Base-by-base conservation (phyloP, 1,140 invertebrate species). In the Phymorhynchus buccinoides region DNA sequence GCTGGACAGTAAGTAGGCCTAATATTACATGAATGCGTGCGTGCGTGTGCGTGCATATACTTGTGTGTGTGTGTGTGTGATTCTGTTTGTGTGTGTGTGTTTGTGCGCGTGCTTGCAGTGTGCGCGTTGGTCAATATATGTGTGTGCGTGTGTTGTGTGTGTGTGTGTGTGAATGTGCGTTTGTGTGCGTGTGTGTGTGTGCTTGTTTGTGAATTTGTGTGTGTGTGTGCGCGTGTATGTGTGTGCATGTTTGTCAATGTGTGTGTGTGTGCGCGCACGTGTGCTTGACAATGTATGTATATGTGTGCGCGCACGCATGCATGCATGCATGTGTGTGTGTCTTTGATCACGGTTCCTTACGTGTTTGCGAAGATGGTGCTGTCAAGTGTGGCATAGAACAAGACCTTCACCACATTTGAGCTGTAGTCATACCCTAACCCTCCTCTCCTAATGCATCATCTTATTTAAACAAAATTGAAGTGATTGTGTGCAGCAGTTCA, bases 21-120 rank as follows among this genome's bases (percentile, higher is more conserved):
- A 52, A 18, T 30, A 9, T 27, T n/a, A 16, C 22, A n/a, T n/a
- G n/a, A n/a, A n/a, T n/a, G n/a, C n/a, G n/a, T 52, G 52, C 66
- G 80, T 66, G 52, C 66, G 56, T 9, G 42, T 66, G 22, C 32
- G 18, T 66, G 56, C n/a, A 35, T 39, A 35, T 39, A 48, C 39
- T 35, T 62, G n/a, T 81, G 12, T 81, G 80, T 81, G 37, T 81
- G 80, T 56, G 79, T 56, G 77, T 79, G 44, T 44, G 77, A 6
- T 39, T 52, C 41, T 32, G 39, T 79, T 39, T 44, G 77, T 79
- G 41, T 79, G 44, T 14, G 77, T 44, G 77, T 44, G n/a, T n/a
- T n/a, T n/a, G n/a, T n/a, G n/a, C n/a, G n/a, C n/a, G 75, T 42
- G 35, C 41, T 12, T 7, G 35, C 71, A 73, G n/a, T 41, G 75